phyloP scores from a whole-genome alignment of 2,797 vertebrate species.

The Sciurus vulgaris region DNA sequence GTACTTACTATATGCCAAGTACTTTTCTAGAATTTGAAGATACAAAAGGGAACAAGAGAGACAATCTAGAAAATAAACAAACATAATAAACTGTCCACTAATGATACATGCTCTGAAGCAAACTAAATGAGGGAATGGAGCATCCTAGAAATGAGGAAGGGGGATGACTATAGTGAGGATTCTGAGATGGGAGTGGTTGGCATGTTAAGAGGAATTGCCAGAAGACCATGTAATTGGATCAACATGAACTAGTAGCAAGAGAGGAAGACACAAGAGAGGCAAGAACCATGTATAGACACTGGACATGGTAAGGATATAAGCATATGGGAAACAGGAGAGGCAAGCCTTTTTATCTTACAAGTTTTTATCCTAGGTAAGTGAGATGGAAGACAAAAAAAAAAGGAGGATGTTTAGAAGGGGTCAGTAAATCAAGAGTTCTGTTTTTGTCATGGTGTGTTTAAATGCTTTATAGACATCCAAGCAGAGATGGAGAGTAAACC shows the following conservation, averaged over 20 bases:
- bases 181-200: background rate
- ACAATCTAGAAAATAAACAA: background rate
- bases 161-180: background rate
- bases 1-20: background rate
- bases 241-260: background rate
- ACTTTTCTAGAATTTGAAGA: slow-evolving; percentile 10
- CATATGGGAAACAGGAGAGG: background rate
- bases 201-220: background rate
- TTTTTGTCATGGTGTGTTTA: background rate
- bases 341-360: too few species aligned
- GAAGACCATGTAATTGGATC: background rate
- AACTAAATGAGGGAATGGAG: background rate
- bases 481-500: background rate
- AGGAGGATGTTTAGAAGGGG: background rate
- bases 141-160: background rate
- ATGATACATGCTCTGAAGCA: slow-evolving; percentile 6
- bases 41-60: background rate
- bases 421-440: slow-evolving; percentile 6
- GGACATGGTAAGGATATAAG: background rate
- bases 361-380: background rate
- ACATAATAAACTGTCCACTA: background rate
- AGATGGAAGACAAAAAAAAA: background rate
- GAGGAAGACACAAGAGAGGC: background rate
- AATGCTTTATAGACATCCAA: background rate
- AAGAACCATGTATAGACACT: background rate